These are phyloP conservation scores for Orchestes rusci DNA, from an alignment of 2,888 invertebrate genomes.

Conservation along the genomic window DNA sequence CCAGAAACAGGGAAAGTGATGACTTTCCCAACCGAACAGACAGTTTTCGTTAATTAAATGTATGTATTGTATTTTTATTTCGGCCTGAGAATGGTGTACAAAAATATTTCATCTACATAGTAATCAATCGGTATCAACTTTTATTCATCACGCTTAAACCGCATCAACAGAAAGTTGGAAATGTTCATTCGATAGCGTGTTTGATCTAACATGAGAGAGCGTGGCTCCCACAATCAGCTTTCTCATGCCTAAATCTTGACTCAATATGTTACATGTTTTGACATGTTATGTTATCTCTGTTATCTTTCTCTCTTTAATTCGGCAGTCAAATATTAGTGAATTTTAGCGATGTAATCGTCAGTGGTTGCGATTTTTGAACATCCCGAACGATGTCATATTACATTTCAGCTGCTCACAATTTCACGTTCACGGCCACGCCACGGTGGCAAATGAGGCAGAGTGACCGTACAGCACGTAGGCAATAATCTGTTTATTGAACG, in stretches of 20 bases:
- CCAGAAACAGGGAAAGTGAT: no score
- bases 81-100: not conserved
- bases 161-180: not conserved
- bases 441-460: no score
- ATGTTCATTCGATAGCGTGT: not conserved
- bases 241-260: not conserved
- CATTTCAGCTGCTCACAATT: no score
- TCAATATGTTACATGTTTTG: not conserved
- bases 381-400: not conserved
- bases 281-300: not conserved
- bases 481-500: no score
- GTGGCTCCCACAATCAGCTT: not conserved
- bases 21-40: no score
- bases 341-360: not conserved
- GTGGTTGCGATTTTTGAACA: not conserved
- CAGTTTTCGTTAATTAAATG: no score
- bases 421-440: no score
- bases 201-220: not conserved
- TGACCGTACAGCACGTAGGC: no score
- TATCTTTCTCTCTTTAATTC: not conserved
- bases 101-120: not conserved
- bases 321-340: not conserved
- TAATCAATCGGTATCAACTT: not conserved
- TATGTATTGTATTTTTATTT: slow-evolving; percentile 1
- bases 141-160: not conserved